Base-by-base conservation (phyloP, 2,797 vertebrate species). In the Bradypodion ventrale region DNA sequence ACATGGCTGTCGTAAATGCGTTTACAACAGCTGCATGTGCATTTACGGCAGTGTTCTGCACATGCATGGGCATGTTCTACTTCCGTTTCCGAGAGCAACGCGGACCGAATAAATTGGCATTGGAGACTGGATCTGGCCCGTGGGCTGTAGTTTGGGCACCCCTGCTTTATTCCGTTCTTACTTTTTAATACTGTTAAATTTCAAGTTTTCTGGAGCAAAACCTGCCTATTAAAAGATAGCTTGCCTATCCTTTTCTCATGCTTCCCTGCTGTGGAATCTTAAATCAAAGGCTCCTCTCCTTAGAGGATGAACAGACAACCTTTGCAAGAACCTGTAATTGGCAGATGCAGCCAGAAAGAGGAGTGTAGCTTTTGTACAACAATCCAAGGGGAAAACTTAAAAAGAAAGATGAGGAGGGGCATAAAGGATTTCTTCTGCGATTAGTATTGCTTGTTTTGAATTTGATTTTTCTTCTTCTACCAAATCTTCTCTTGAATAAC, bases 291-390 rank as follows among this genome's bases (percentile, higher is more conserved):
- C 83, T 80, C 63, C 83, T 29, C 85, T 83, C 78, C 32, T 66
- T 75, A 2, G 19, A 80, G 84, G 78, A 75, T 6, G 0, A 0
- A 0, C 72, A 42, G 68, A 46, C 4, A 4, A 73, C 77, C 84
- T 88, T 88, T 80, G 82, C 3, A 4, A 88, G 80, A 68, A 85
- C 76, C 25, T 80, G 83, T 85, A 2, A 13, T 80, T 85, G 87
- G 65, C 79, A 82, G 85, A 0, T 0, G 66, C 21, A 59, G 7
- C n/a, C 52, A 63, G 40, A 63, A 69, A 68, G 32, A 84, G 56
- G n/a, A 59, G 10, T 9, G 74, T 13, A 27, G 70, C 80, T 76
- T 90, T 44, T 1, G 1, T 44, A 78, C 59, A 44, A 46, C 87
- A 70, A 87, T 77, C 4, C 0, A 35, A 80, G 72, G 0, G 0